Evolutionary conservation across 1,140 invertebrate species (phyloP).

Genomic region (Drosophila pandora): DNA sequence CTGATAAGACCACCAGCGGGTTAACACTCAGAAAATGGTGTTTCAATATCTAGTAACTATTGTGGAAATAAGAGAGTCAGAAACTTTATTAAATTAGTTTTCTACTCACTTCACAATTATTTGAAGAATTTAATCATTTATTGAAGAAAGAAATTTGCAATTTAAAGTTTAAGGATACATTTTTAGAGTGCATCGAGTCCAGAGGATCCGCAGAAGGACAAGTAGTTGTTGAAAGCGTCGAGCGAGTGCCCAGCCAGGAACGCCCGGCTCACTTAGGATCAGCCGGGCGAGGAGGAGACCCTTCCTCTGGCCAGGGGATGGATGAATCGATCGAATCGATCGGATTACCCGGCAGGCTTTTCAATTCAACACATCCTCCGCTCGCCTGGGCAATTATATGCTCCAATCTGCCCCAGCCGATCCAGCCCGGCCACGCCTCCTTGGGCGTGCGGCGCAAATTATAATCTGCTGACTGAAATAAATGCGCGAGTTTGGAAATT

Average conservation of each 20-base stretch:
- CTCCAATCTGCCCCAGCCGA: slow-evolving; percentile 1
- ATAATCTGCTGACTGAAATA: slow-evolving; percentile 75
- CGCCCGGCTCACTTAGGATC: slow-evolving; percentile 63
- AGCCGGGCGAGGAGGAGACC: neutral
- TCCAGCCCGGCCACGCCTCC: slow-evolving; percentile 18
- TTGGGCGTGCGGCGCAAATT: slow-evolving; percentile 71
- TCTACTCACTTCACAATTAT: no score
- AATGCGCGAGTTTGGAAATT: slow-evolving; percentile 78
- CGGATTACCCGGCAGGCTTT: slow-evolving; percentile 80
- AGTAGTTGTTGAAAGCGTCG: slow-evolving; percentile 81
- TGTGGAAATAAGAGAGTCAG: neutral
- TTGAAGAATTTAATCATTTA: no score
- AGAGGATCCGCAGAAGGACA: slow-evolving; percentile 25
- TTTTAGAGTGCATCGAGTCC: slow-evolving; percentile 14
- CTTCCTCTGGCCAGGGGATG: neutral
- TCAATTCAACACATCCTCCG: slow-evolving; percentile 80
- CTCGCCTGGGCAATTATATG: slow-evolving; percentile 61
- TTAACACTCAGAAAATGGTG: slow-evolving; percentile 15
- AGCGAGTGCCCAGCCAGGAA: slow-evolving; percentile 57
- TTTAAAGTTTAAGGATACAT: neutral
- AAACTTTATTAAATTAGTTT: no score
- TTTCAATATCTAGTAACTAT: neutral
- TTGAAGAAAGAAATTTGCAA: no score
- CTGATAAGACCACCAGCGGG: slow-evolving; percentile 79
- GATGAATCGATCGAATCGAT: slow-evolving; percentile 42